phyloP scores from a whole-genome alignment of 1,140 invertebrate species.

The Ephestia elutella region DNA sequence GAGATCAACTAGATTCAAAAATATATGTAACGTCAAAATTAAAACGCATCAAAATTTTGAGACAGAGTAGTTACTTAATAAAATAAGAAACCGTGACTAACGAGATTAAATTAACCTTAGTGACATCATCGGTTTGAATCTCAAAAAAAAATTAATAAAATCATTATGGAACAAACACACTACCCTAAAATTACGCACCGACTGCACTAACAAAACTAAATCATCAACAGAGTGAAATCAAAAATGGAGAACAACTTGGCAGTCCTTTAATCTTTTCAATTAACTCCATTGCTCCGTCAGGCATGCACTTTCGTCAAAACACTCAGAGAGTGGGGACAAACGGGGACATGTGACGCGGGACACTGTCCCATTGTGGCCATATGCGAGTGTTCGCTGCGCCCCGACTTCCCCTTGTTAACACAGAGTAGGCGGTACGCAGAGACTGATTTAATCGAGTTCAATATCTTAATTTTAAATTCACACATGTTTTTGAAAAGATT shows the following conservation, averaged over 20 bases:
- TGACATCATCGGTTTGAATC: too few relatives aligned
- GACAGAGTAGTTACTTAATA: too few relatives aligned
- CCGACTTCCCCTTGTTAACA: not conserved
- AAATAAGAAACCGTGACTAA: too few relatives aligned
- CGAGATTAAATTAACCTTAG: too few relatives aligned
- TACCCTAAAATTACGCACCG: not conserved
- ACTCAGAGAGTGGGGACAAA: not conserved
- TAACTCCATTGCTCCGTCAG: not conserved
- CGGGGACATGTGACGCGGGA: constrained; percentile 1
- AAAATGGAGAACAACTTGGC: not conserved
- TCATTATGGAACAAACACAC: too few relatives aligned
- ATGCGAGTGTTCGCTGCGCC: not conserved
- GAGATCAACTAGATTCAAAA: too few relatives aligned
- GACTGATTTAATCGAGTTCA: not conserved
- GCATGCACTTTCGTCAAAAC: constrained; percentile 3
- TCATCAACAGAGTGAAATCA: not conserved
- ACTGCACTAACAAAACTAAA: not conserved
- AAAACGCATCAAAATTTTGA: too few relatives aligned
- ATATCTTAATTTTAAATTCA: too few relatives aligned
- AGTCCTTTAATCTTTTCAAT: not conserved
- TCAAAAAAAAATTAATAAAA: too few relatives aligned
- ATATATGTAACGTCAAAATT: too few relatives aligned
- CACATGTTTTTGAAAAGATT: too few relatives aligned
- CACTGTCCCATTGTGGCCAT: constrained; percentile 3
- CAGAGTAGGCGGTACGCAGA: not conserved